Base-by-base conservation (phyloP, 2,797 vertebrate genomes). In the Acanthopagrus latus region DNA sequence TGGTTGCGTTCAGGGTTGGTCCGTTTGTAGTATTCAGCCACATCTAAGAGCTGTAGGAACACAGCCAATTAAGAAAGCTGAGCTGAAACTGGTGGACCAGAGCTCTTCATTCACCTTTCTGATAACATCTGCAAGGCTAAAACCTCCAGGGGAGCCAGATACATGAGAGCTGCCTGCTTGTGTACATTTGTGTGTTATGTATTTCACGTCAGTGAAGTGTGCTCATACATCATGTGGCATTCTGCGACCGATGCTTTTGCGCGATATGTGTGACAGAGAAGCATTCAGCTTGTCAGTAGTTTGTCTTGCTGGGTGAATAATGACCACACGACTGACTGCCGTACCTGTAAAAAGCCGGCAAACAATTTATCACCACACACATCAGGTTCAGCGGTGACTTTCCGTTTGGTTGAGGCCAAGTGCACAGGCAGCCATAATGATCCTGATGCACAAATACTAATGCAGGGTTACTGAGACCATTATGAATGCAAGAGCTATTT, bases 101-200 rank as follows among this genome's bases (percentile, higher is more conserved):
- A 67, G 5, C 77, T 33, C 58, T 71, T 74, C 80, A 71, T 85
- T 86, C 82, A 58, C 65, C 43, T 77, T 78, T 73, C 33, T 76
- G 82, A 90, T 90, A 91, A 85, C 64, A 88, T 88, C 89, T 82
- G 74, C 63, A 27, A 17, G 59, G 21, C 64, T 71, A 18, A 78
- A 89, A 60, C 59, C 83, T 84, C 77, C 29, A 25, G 73, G 73
- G 75, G 41, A 63, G 55, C 65, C 71, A 65, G 80, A 88, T 23
- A 82, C 27, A 25, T 50, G 63, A 82, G 80, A 79, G 21, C 71
- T 67, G 80, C 76, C 84, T 84, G 72, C 79, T 75, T 87, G 78
- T 84, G 85, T 91, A 85, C 81, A 87, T 81, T 86, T 52, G 77
- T 67, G 67, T 91, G 84, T 88, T 89, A 81, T 90, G 89, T 83